Percentiles rank a stretch among this genome's conserved stretches.
These are phyloP conservation scores for Pangasianodon hypophthalmus DNA, from an alignment of 2,113 vertebrate species.

Conservation along the genomic window DNA sequence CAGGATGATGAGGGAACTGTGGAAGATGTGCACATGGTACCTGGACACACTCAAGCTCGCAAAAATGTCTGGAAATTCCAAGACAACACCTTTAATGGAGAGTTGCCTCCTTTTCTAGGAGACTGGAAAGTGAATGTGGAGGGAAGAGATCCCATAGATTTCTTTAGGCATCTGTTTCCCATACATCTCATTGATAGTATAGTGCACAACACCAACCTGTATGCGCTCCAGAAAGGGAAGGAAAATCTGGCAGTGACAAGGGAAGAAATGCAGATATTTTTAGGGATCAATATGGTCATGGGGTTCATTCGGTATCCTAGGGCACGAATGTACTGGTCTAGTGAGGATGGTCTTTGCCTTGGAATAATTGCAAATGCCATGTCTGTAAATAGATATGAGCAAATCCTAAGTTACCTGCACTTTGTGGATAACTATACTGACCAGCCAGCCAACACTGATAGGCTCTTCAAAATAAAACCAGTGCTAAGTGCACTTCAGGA, in stretches of 20 bases:
- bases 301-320: too few relatives aligned
- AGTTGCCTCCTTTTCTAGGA: too few relatives aligned
- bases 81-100: too few relatives aligned
- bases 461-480: constrained; percentile 12
- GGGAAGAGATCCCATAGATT: too few relatives aligned
- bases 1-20: constrained; percentile 1
- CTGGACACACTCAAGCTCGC: neutral
- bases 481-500: constrained; percentile 4
- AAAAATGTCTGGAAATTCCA: neutral
- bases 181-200: too few relatives aligned
- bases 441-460: neutral
- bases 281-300: too few relatives aligned
- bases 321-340: constrained; percentile 26
- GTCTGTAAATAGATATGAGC: neutral
- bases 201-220: too few relatives aligned
- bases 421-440: constrained; percentile 7
- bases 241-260: too few relatives aligned
- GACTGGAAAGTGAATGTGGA: too few relatives aligned
- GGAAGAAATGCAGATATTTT: too few relatives aligned
- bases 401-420: neutral
- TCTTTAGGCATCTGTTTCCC: too few relatives aligned
- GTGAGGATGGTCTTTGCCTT: constrained; percentile 1
- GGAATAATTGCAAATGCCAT: constrained; percentile 2
- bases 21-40: neutral
- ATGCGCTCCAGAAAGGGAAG: too few relatives aligned